Evolutionary conservation across 2,797 vertebrate species (phyloP), one percentile per base, ranked within the genome.

Genomic region (Hoplostethus mediterraneus): DNA sequence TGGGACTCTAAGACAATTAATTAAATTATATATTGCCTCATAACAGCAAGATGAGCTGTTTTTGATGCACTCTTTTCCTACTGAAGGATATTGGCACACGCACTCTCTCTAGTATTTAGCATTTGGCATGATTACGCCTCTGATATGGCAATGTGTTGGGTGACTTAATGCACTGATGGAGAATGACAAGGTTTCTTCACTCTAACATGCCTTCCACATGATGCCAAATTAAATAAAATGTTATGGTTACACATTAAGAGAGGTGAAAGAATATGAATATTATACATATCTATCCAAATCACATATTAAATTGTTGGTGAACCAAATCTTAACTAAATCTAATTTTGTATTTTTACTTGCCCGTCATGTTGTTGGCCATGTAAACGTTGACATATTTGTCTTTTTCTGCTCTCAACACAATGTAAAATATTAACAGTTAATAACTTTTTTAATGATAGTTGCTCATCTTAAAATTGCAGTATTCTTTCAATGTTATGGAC

Each of bases 1-100:
- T 79, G 71, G 74, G 88, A 80, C 80, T 87, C 84, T 77, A 80
- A 83, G 90, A 88, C 93, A 89, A 90, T 93, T 91, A 89, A 91
- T 91, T 91, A 91, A 67, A 86, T 88, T 75, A 81, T 79, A 80
- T 80, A 78, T 73, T 62, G 75, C 73, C 77, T 74, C 55, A 11
- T 75, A 71, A 79, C 60, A 72, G 73, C 49, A 68, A 67, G 49
- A 84, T 81, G 68, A 85, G 72, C 80, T 52, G 55, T 61, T 83
- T 85, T 83, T 62, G 17, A 69, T 71, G 65, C 42, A n/a, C 30
- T 47, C 53, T 55, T 78, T 75, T 70, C 12, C 42, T 13, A 44
- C 42, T 44, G 42, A 13, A 74, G 71, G 65, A 72, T 56, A 67
- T 84, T 87, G 77, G 67, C 57, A 63, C 56, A 71, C 59, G 45